Evolutionary conservation across 2,113 vertebrate genomes (phyloP).

Genomic region (Lepus americanus): DNA sequence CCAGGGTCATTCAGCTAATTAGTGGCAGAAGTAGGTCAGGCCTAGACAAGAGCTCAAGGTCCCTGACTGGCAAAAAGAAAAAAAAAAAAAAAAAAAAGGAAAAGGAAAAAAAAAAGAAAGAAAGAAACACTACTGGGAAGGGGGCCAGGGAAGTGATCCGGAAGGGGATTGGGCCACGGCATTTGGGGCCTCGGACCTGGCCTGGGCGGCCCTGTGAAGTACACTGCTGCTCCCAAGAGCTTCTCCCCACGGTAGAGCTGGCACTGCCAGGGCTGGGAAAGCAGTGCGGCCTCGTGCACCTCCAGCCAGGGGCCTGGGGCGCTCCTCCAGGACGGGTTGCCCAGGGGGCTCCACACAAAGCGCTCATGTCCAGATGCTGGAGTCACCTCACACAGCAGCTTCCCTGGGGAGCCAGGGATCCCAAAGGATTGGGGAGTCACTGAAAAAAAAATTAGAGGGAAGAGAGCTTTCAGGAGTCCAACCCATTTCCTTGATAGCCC

Average conservation of each 20-base stretch:
- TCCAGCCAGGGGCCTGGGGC: slow-evolving; percentile 75
- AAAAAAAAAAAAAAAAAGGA: too few relatives aligned
- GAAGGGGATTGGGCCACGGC: neutral
- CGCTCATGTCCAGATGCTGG: slow-evolving; percentile 71
- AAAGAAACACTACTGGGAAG: neutral
- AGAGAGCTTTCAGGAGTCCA: neutral
- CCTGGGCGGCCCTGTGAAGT: neutral
- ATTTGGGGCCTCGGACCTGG: slow-evolving; percentile 67
- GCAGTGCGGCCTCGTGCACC: slow-evolving; percentile 11
- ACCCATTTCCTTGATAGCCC: neutral
- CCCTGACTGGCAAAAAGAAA: neutral
- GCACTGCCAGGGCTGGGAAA: slow-evolving; percentile 74
- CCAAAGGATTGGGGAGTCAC: slow-evolving; percentile 70
- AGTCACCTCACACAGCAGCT: slow-evolving; percentile 78
- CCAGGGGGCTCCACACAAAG: slow-evolving; percentile 84
- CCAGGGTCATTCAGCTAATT: neutral
- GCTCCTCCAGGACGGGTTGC: neutral
- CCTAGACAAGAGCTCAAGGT: neutral
- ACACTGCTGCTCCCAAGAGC: slow-evolving; percentile 58
- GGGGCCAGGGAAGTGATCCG: neutral
- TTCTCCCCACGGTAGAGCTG: slow-evolving; percentile 63
- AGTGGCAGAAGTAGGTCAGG: neutral
- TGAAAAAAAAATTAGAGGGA: slow-evolving; percentile 63
- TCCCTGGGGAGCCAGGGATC: slow-evolving; percentile 40
- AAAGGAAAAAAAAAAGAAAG: neutral